A percentile compares a stretch with the other conserved stretches of the same genome.
Conservation (phyloP, 1,140 invertebrate species). For the Maniola jurtina region DNA sequence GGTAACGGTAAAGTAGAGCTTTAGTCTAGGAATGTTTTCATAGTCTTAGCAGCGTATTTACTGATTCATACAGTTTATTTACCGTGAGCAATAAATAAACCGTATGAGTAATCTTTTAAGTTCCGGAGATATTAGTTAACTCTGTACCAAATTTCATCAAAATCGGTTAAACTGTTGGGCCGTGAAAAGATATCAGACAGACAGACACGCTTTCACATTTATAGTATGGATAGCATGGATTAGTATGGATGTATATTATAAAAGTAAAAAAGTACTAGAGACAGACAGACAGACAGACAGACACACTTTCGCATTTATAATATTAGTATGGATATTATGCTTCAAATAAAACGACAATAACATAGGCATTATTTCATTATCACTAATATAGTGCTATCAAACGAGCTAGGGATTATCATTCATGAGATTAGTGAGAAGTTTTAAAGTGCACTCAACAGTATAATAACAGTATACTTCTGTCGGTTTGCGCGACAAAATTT, state of each 20-base stretch:
- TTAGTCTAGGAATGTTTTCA: neutral
- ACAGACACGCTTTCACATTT: no score
- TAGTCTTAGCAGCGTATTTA: neutral
- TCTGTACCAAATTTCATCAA: no score
- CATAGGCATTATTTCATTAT: neutral
- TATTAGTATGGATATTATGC: no score
- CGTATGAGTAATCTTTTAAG: no score
- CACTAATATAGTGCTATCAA: neutral
- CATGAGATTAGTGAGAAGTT: neutral
- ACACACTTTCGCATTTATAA: no score
- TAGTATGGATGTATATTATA: no score
- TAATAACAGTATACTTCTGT: conserved; percentile 5
- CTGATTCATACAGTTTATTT: neutral
- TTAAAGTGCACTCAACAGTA: conserved; percentile 9
- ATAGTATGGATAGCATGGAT: no score
- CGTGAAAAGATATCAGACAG: no score
- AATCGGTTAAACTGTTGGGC: no score
- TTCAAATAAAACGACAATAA: neutral
- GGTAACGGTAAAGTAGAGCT: conserved; percentile 2
- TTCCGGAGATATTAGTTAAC: no score
- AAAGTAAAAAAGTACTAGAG: no score
- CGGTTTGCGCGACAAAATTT: neutral
- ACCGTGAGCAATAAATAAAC: neutral
- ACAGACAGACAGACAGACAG: no score
- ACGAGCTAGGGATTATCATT: conserved; percentile 3